Base-by-base conservation (phyloP, 2,888 invertebrate species). In the Acanthoscelides obtectus region DNA sequence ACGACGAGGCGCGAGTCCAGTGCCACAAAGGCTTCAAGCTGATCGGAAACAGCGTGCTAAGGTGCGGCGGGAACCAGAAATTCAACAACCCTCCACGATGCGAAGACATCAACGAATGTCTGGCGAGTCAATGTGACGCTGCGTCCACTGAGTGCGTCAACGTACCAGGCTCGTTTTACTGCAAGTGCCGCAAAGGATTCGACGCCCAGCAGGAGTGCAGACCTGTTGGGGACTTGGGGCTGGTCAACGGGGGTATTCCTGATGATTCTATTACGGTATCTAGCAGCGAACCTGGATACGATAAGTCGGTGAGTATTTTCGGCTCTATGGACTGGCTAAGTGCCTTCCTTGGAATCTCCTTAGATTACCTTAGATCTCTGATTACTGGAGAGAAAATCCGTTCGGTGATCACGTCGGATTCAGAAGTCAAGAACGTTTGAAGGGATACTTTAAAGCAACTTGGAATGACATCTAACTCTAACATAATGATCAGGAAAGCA, bases 71-170 rank as follows among this genome's bases (percentile, higher is more conserved):
- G n/a, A 90, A 92, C 77, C 95, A 96, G 85, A 86, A 89, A 75
- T 97, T 97, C 77, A 92, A 93, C 77, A 90, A 93, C 79, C 90
- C 94, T 67, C 97, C 97, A 0, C 92, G 90, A 74, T 97, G 97
- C 82, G 95, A 96, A 87, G 96, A 97, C 83, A 92, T 97, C 74
- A 96, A 97, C 80, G 97, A 97, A 86, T 97, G 97, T 83, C 88
- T 90, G 3, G 94, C 92, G 76, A 94, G 94, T 73, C 96, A 96
- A 84, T 97, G 97, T 83, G 97, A 97, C 82, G 87, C 93, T 22
- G 93, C 94, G 0, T 96, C 96, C 0, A 97, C 97, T 0, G 95
- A 96, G 83, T 97, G 97, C 83, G 91, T 92, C 77, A 97, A 97
- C 81, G 93, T 93, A 4, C 92, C 93, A 67, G 97, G 97, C 66